Evolutionary conservation across 2,797 vertebrate genomes (phyloP).

Genomic region (Morelia viridis): DNA sequence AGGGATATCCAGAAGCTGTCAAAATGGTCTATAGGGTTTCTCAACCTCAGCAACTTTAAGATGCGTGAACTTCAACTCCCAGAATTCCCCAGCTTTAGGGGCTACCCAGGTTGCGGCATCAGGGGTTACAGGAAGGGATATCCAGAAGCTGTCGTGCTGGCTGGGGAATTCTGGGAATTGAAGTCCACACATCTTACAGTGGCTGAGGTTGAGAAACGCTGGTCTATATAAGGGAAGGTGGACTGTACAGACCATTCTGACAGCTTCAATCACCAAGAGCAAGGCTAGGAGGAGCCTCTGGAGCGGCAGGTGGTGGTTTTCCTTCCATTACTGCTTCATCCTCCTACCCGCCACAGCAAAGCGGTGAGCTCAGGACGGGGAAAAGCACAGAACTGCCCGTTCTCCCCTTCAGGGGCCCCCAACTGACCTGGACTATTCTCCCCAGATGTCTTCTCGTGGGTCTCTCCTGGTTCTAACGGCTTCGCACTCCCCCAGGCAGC

Average conservation of each 20-base stretch:
- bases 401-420: accelerated
- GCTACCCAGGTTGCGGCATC: neutral
- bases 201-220: neutral
- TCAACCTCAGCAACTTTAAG: neutral
- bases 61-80: neutral
- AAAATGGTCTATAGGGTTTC: neutral
- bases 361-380: neutral
- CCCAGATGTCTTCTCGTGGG: accelerated
- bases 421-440: neutral
- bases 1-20: neutral
- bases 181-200: neutral
- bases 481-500: neutral
- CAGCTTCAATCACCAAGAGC: too few relatives aligned
- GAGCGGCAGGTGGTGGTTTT: too few relatives aligned
- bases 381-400: neutral
- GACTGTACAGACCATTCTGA: neutral
- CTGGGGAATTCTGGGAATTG: neutral
- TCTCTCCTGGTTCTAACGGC: accelerated
- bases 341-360: neutral
- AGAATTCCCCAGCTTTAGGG: neutral
- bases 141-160: neutral
- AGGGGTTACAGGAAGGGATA: neutral
- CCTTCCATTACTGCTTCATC: neutral
- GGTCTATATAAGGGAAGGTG: neutral
- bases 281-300: neutral